Base-by-base conservation (phyloP, 2,113 vertebrate species). In the Pongo pygmaeus region DNA sequence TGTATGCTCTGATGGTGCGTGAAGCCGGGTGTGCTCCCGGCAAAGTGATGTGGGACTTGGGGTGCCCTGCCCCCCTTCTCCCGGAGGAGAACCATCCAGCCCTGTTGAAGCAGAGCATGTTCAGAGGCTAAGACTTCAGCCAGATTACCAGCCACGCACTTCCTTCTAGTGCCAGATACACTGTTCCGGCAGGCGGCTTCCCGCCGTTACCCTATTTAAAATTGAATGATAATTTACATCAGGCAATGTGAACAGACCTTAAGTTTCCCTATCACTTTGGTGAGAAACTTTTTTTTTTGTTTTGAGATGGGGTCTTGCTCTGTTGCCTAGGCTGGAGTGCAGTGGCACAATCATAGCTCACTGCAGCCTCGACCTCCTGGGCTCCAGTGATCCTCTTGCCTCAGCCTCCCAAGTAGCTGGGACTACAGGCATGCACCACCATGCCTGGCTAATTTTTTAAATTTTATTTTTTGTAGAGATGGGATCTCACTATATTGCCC, bases 1-100 rank as follows among this genome's bases (percentile, higher is more conserved):
- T 3, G 3, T 20, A 4, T 27, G 12, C 74, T 38, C 2, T 2
- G 75, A 9, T 13, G 14, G 14, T 6, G 22, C 30, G 7, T 14
- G 22, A 43, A 52, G 30, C 30, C 0, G 0, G 35, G 25, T 32
- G 8, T 6, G 0, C 52, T 64, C 8, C 0, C 22, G 18, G 94
- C 84, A 35, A 13, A 12, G 8, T 11, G 48, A 18, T 0, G 3
- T 52, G 90, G 57, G 67, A 72, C 69, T 80, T 6, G 43, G 92
- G 84, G 46, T 89, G 16, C 13, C 1, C 32, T 30, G 64, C 67
- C 35, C 27, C 48, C 40, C 64, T 16, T 27, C 89, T 55, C 50
- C n/a, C 85, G 0, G 6, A 46, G 59, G 89, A 78, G 59, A 46
- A 59, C 43, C 0, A 0, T 17, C 52, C 27, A 6, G 59, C 38